Conservation (phyloP, 2,113 vertebrate genomes). For the Erinaceus europaeus region DNA sequence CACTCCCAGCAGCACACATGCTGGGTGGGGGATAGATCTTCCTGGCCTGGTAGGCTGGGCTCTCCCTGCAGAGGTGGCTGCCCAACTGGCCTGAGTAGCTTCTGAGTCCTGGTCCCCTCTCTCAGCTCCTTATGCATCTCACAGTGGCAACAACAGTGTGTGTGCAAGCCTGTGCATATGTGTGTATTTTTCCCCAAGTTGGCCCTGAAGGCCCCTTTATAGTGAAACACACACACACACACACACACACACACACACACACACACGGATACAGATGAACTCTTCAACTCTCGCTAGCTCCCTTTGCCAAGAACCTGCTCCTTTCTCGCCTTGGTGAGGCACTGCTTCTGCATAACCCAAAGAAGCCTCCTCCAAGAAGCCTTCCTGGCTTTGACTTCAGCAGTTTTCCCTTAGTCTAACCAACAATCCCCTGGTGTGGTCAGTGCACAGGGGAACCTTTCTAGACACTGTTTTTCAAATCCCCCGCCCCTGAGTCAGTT, state of each 20-base stretch:
- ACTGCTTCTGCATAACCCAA: background rate
- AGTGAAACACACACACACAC: too few species aligned
- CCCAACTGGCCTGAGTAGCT: background rate
- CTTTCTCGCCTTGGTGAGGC: background rate
- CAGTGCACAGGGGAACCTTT: background rate
- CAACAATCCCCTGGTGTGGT: background rate
- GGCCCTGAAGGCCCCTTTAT: background rate
- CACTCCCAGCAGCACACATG: background rate
- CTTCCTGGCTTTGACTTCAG: background rate
- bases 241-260: too few species aligned
- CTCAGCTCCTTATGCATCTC: background rate
- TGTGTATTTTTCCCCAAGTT: too few species aligned
- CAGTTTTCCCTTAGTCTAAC: background rate
- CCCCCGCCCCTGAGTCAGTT: background rate
- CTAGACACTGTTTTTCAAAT: background rate
- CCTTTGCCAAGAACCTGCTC: background rate
- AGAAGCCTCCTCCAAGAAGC: background rate
- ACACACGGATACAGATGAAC: too few species aligned
- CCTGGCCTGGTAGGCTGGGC: background rate
- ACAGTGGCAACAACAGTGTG: background rate
- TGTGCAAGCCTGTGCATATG: too few species aligned
- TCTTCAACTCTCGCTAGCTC: too few species aligned
- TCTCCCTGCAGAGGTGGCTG: background rate
- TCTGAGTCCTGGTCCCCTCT: background rate
- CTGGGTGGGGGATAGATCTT: background rate